Conservation (phyloP, 2,888 invertebrate genomes). For the Scaptomyza cyrtandrae region DNA sequence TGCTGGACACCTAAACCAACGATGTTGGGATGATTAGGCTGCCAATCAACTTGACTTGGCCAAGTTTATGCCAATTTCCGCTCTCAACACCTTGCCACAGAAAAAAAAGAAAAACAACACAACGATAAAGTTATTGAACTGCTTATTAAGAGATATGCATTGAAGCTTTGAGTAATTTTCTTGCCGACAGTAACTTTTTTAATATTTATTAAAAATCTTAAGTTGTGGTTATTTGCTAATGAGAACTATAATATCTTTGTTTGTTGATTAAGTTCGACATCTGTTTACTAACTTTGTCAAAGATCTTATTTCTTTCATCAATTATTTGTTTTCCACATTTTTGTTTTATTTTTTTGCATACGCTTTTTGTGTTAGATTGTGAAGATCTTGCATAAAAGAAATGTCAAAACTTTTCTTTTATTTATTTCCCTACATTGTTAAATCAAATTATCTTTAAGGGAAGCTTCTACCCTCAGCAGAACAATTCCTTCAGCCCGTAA, state of each 20-base stretch:
- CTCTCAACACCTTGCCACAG: constrained; percentile 19
- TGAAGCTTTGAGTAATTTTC: neutral
- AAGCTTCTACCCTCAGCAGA: neutral
- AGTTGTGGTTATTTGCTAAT: neutral
- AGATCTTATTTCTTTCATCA: neutral
- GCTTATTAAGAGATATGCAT: neutral
- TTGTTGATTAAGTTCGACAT: too few relatives aligned
- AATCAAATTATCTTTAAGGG: neutral
- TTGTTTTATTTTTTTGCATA: neutral
- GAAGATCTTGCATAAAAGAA: neutral
- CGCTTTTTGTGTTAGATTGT: neutral
- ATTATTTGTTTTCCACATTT: neutral
- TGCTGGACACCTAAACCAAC: neutral
- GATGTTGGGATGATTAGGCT: constrained; percentile 9
- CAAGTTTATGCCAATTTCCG: constrained; percentile 43
- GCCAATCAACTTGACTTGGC: constrained; percentile 37
- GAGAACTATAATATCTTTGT: too few relatives aligned
- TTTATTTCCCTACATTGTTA: neutral
- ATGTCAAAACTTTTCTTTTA: neutral
- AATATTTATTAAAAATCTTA: neutral
- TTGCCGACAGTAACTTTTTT: neutral
- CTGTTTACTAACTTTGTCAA: too few relatives aligned
- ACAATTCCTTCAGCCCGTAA: constrained; percentile 33
- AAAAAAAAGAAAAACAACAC: neutral
- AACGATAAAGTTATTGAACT: constrained; percentile 4